Evolutionary conservation across 2,797 vertebrate genomes (phyloP), one percentile per base, ranked within the genome.

Genomic region (Esox masquinongy): DNA sequence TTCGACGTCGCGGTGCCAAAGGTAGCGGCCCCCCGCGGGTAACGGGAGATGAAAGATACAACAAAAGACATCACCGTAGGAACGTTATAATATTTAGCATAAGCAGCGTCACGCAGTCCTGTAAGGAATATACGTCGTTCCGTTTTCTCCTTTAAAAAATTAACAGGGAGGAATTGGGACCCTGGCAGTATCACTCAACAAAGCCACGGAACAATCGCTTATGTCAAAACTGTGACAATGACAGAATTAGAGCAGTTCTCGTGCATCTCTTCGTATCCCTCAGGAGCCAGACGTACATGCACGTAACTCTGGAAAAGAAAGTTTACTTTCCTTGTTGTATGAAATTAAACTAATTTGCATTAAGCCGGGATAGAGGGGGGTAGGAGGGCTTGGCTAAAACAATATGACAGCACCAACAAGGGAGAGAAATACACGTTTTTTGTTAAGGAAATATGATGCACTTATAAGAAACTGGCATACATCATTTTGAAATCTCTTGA

Each of bases 211-310:
- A 91, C 88, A 90, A 84, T 88, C 78, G 82, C 88, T 93, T 59
- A 85, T 91, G 89, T 92, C 91, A 93, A 47, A 92, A 93, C 90
- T 92, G 88, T 91, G 92, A 92, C 92, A 88, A 85, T 93, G 93
- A 94, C 93, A 94, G 93, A 93, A 94, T 92, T 91, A 91, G 93
- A 93, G 91, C 93, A 92, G 83, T 86, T 84, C 82, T 92, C 88
- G 80, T 83, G 82, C 76, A 36, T 86, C 87, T 79, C 74, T 83
- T 68, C 69, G 82, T 83, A 86, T 84, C 90, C 91, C 89, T 88
- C 88, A 83, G 92, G 90, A 92, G 76, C 88, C 83, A 77, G 77
- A 80, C 80, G 66, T 36, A 79, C 78, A 76, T 47, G 12, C 82
- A 75, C 83, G 73, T 85, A 88, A 90, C 87, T 90, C 86, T 59